Evolutionary conservation across 2,797 vertebrate species (phyloP).

Genomic region (Chrysocyon brachyurus): DNA sequence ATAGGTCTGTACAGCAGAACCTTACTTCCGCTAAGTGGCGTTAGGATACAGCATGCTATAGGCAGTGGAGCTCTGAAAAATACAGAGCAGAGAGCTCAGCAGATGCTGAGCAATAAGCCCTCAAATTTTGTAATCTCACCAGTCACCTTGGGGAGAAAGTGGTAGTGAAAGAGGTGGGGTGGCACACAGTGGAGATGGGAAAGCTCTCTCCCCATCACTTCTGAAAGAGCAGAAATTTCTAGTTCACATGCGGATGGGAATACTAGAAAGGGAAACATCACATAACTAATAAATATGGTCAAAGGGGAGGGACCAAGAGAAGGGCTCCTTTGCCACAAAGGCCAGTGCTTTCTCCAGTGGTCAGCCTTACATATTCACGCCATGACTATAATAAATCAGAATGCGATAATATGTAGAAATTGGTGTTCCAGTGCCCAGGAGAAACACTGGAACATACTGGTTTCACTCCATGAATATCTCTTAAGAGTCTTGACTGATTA

Average conservation of each 20-base stretch:
- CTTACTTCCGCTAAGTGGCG: neutral
- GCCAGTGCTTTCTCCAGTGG: neutral
- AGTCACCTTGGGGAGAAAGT: neutral
- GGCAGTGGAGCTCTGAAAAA: neutral
- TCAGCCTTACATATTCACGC: neutral
- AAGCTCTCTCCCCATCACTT: conserved; percentile 13
- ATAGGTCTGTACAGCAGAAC: neutral
- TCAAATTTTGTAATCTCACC: neutral
- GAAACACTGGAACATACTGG: conserved; percentile 27
- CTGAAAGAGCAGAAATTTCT: conserved; percentile 20
- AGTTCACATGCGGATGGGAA: conserved; percentile 17
- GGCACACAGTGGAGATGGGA: neutral
- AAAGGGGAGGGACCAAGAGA: conserved; percentile 54
- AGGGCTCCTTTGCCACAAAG: neutral
- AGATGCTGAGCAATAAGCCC: neutral
- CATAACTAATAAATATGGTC: neutral
- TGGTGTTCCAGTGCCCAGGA: neutral
- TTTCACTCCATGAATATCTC: conserved; percentile 3
- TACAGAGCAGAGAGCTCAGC: neutral
- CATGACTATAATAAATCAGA: conserved; percentile 7
- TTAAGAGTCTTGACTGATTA: conserved; percentile 44
- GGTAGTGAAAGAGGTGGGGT: neutral
- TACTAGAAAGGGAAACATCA: neutral
- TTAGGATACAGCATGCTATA: neutral
- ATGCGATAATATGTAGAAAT: conserved; percentile 17